A percentile compares a stretch with the other conserved stretches of the same genome.
These are phyloP conservation scores for Bos taurus DNA, from an alignment of 2,113 vertebrate species.

Conservation along the genomic window DNA sequence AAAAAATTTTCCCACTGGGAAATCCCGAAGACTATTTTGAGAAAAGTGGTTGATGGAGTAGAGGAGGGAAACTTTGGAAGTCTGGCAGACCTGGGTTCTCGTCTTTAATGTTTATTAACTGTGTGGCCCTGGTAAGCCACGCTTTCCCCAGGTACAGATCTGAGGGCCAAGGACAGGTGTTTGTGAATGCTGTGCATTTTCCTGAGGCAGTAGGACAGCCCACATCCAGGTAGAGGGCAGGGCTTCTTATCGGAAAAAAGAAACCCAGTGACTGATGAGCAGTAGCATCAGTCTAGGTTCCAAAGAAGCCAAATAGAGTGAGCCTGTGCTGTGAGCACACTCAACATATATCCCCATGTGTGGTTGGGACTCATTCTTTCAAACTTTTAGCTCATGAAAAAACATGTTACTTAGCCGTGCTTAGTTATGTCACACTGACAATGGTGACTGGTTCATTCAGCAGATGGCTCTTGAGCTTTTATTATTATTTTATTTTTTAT, in stretches of 20 bases:
- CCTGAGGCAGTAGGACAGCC: neutral
- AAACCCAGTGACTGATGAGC: neutral
- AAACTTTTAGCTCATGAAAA: neutral
- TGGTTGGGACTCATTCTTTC: neutral
- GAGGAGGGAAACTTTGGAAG: neutral
- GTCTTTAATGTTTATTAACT: neutral
- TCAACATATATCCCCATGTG: neutral
- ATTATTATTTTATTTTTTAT: neutral
- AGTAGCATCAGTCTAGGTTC: no score
- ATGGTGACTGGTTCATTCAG: neutral
- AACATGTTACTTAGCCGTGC: neutral
- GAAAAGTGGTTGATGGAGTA: neutral
- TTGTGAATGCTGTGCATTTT: neutral
- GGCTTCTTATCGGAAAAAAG: neutral
- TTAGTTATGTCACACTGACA: neutral
- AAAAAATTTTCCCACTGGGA: neutral
- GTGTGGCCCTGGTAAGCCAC: neutral
- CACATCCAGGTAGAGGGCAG: neutral
- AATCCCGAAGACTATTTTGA: neutral
- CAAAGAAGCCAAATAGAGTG: neutral
- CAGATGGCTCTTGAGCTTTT: neutral
- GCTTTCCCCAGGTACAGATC: neutral
- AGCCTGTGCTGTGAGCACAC: neutral
- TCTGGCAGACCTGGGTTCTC: neutral
- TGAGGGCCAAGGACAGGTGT: neutral